phyloP scores from a whole-genome alignment of 64 coral and sea anemone species.

The Orbicella faveolata region DNA sequence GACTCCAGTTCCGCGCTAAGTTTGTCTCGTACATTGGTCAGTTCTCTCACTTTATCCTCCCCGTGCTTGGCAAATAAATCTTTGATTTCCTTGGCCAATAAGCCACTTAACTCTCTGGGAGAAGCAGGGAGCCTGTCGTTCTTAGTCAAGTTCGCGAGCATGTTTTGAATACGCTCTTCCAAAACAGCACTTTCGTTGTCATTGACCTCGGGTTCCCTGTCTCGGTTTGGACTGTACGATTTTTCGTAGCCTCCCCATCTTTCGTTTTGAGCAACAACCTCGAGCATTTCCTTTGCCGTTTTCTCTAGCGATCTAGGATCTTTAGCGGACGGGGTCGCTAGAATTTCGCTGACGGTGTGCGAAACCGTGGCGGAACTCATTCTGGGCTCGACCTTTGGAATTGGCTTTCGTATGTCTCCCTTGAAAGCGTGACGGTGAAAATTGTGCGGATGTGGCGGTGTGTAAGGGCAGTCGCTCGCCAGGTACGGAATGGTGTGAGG shows the following conservation, averaged over 20 bases:
- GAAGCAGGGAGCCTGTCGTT: slow-evolving; percentile 61
- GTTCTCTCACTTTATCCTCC: slow-evolving; percentile 50
- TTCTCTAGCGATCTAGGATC: slow-evolving; percentile 85
- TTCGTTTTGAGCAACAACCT: slow-evolving; percentile 83
- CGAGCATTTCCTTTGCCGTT: slow-evolving; percentile 92
- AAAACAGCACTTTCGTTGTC: slow-evolving; percentile 22
- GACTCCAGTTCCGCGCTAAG: slow-evolving; percentile 48
- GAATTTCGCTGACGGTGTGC: slow-evolving; percentile 40
- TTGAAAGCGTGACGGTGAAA: slow-evolving; percentile 8
- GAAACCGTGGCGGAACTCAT: not conserved
- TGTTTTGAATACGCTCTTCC: slow-evolving; percentile 73
- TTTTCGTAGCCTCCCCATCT: slow-evolving; percentile 65
- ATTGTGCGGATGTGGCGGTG: not conserved
- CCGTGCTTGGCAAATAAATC: slow-evolving; percentile 42
- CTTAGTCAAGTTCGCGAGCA: slow-evolving; percentile 44
- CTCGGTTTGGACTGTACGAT: not conserved
- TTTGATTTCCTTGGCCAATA: slow-evolving; percentile 74
- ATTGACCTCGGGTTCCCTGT: not conserved
- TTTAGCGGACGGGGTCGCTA: slow-evolving; percentile 69
- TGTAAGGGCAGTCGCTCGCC: slow-evolving; percentile 23
- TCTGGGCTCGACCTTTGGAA: slow-evolving; percentile 1
- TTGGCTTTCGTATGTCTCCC: slow-evolving; percentile 21
- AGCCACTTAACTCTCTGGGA: slow-evolving; percentile 65
- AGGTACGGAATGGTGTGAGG: slow-evolving; percentile 49
- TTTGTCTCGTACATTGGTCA: slow-evolving; percentile 58